phyloP scores from a whole-genome alignment of 2,888 invertebrate species.

The Camponotus fellah region DNA sequence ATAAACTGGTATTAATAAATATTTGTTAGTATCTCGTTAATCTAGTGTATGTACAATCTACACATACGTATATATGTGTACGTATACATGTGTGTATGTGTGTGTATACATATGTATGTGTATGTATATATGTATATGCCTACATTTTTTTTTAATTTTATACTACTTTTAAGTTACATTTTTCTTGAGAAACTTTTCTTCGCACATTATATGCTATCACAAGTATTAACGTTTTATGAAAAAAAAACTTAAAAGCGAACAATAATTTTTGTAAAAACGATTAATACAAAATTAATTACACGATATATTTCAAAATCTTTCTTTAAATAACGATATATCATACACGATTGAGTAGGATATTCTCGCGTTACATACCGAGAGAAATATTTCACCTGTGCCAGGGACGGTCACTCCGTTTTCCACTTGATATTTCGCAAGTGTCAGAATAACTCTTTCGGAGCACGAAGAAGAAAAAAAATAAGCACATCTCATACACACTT shows the following conservation, averaged over 20 bases:
- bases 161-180: neutral
- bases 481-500: neutral
- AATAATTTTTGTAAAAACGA: slow-evolving; percentile 5
- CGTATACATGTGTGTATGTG: too few relatives aligned
- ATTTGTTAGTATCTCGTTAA: neutral
- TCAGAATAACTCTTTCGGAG: neutral
- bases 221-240: neutral
- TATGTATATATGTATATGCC: too few relatives aligned
- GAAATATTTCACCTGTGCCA: slow-evolving; percentile 18
- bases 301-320: neutral
- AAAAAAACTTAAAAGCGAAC: neutral
- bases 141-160: neutral
- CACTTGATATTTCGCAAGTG: slow-evolving; percentile 7
- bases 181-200: neutral
- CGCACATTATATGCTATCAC: neutral
- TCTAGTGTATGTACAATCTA: neutral
- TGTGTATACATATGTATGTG: too few relatives aligned
- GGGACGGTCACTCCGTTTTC: slow-evolving; percentile 20
- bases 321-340: neutral
- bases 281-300: neutral
- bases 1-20: neutral
- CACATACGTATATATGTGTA: too few relatives aligned
- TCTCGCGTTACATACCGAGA: slow-evolving; percentile 10
- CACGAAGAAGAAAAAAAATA: neutral
- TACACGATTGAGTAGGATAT: neutral